Percentiles rank a stretch among this genome's conserved stretches.
phyloP scores from a whole-genome alignment of 2,797 vertebrate genomes.

The Ctenopoma kingsleyae region DNA sequence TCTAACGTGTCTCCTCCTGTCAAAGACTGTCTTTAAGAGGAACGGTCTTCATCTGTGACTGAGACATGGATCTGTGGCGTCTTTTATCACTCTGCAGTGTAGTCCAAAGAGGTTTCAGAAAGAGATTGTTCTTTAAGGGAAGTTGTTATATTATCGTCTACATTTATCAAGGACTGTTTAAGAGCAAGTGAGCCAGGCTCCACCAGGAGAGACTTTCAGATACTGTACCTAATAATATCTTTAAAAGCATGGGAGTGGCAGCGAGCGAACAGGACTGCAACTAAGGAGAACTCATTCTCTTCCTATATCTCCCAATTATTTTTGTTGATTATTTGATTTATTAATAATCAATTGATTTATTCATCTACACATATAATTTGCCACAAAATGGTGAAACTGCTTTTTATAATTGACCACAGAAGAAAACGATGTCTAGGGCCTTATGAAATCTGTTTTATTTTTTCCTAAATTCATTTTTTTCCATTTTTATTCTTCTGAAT shows the following conservation, averaged over 20 bases:
- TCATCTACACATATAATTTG: too few species aligned
- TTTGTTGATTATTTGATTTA: neutral
- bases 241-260: neutral
- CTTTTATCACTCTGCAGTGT: slow-evolving; percentile 15
- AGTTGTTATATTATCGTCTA: neutral
- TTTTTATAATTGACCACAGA: neutral
- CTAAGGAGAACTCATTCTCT: neutral
- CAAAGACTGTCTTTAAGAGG: slow-evolving; percentile 44
- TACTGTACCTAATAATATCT: neutral
- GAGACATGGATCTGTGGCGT: slow-evolving; percentile 27
- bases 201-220: neutral
- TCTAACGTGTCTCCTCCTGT: slow-evolving; percentile 49
- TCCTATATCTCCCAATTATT: neutral
- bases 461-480: too few species aligned
- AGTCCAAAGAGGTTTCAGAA: slow-evolving; percentile 26
- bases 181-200: neutral
- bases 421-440: neutral
- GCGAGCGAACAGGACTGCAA: neutral
- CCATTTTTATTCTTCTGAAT: too few species aligned
- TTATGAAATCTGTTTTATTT: too few species aligned
- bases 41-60: slow-evolving; percentile 36
- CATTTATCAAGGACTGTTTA: neutral
- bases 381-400: too few species aligned
- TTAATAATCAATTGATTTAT: too few species aligned
- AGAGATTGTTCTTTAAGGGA: slow-evolving; percentile 3